These are phyloP conservation scores for Sardina pilchardus DNA, from an alignment of 2,113 vertebrate genomes.

Conservation along the genomic window DNA sequence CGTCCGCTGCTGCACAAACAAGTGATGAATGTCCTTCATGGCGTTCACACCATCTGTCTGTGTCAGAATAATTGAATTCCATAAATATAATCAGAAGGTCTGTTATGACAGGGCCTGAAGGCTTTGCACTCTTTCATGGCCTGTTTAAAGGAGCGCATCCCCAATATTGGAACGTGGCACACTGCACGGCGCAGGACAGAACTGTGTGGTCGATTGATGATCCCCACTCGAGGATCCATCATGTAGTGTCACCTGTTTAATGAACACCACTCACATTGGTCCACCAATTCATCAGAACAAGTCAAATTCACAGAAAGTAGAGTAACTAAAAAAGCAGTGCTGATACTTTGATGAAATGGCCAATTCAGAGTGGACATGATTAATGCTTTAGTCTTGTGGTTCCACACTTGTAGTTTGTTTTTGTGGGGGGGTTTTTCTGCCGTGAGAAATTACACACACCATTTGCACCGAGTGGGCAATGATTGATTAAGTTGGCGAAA, in stretches of 20 bases:
- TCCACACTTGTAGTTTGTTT: background rate
- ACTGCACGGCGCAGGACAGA: background rate
- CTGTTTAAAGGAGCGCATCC: slow-evolving; percentile 47
- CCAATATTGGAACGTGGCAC: slow-evolving; percentile 18
- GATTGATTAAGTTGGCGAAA: background rate
- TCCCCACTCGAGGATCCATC: background rate
- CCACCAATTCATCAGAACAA: slow-evolving; percentile 19
- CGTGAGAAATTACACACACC: background rate
- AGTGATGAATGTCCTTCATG: slow-evolving; percentile 62
- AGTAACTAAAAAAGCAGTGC: background rate
- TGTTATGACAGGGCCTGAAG: slow-evolving; percentile 64
- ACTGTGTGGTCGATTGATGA: slow-evolving; percentile 5
- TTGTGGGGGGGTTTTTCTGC: background rate
- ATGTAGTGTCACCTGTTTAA: slow-evolving; percentile 7
- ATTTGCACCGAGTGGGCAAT: background rate
- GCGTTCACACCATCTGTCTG: slow-evolving; percentile 71
- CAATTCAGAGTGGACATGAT: background rate
- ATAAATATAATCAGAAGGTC: slow-evolving; percentile 72
- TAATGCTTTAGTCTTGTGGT: background rate
- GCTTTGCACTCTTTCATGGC: slow-evolving; percentile 45
- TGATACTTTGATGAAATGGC: background rate
- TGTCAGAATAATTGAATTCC: slow-evolving; percentile 75
- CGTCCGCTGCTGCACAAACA: slow-evolving; percentile 65
- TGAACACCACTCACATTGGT: slow-evolving; percentile 22
- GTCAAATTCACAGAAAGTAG: background rate